A percentile compares a stretch with the other conserved stretches of the same genome.
Evolutionary conservation across 2,113 vertebrate genomes (phyloP).

Genomic region (Proterorhinus semilunaris): DNA sequence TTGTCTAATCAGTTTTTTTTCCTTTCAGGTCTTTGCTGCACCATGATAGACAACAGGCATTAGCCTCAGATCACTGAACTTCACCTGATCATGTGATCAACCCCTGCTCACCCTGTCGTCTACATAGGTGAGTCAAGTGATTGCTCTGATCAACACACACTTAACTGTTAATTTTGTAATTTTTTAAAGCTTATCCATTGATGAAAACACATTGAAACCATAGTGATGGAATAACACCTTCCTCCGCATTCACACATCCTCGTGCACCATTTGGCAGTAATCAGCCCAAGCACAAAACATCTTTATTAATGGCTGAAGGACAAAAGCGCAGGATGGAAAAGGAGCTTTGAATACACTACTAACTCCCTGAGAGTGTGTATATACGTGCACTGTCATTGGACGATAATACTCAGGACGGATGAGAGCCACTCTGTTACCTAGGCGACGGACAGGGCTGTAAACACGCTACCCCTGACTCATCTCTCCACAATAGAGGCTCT

Average conservation of each 20-base stretch:
- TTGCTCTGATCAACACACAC: neutral
- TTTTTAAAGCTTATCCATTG: slow-evolving; percentile 25
- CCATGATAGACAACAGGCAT: slow-evolving; percentile 51
- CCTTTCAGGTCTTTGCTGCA: slow-evolving; percentile 54
- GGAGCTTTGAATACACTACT: slow-evolving; percentile 59
- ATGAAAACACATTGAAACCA: slow-evolving; percentile 40
- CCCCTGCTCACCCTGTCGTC: slow-evolving; percentile 47
- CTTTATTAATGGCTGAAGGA: slow-evolving; percentile 62
- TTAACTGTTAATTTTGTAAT: neutral
- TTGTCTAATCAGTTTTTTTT: slow-evolving; percentile 25
- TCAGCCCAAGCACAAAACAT: slow-evolving; percentile 59
- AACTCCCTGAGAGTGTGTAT: slow-evolving; percentile 40
- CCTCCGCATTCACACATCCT: slow-evolving; percentile 48
- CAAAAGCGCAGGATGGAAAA: slow-evolving; percentile 47
- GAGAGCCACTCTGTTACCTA: slow-evolving; percentile 74
- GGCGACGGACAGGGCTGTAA: slow-evolving; percentile 68
- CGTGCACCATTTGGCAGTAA: slow-evolving; percentile 33
- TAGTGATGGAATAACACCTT: slow-evolving; percentile 27
- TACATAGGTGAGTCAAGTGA: slow-evolving; percentile 64
- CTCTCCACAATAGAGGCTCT: slow-evolving; percentile 60
- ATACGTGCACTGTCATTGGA: slow-evolving; percentile 46
- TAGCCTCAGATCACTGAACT: slow-evolving; percentile 51
- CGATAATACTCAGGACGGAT: slow-evolving; percentile 69
- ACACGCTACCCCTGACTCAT: slow-evolving; percentile 75
- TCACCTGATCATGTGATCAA: slow-evolving; percentile 67